A percentile compares a stretch with the other conserved stretches of the same genome.
phyloP scores from a whole-genome alignment of 2,113 vertebrate species.

The Halcyon malimbica region DNA sequence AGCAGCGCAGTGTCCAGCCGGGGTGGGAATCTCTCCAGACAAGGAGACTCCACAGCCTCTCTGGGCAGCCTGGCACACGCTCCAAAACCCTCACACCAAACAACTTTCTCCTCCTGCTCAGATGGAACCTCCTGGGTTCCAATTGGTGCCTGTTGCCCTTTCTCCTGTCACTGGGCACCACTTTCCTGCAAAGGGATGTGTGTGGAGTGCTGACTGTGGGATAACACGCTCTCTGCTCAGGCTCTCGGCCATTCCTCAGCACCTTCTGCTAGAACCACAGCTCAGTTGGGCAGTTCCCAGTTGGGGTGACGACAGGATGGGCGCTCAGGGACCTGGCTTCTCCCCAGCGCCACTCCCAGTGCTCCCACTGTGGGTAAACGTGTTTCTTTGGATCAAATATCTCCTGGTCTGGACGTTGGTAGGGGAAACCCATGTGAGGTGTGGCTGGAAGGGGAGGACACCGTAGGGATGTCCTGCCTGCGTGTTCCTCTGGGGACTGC shows the following conservation, averaged over 20 bases:
- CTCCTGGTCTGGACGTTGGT: not conserved
- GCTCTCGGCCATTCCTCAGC: fast-evolving
- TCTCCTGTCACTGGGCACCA: not conserved
- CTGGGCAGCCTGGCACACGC: not conserved
- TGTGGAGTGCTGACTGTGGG: not conserved
- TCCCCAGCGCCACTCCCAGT: fast-evolving
- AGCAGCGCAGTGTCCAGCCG: not conserved
- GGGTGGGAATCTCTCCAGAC: not conserved
- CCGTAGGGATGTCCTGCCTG: fast-evolving
- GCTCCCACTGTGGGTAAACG: not conserved
- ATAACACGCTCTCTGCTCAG: fast-evolving
- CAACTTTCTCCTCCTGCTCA: not conserved
- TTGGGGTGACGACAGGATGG: fast-evolving
- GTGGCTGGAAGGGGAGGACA: not conserved
- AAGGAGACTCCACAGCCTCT: not conserved
- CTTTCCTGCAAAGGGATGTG: not conserved
- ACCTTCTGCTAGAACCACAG: not conserved
- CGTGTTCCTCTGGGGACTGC: conserved; percentile 1
- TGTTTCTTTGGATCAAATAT: fast-evolving
- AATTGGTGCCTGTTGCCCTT: not conserved
- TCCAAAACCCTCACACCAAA: not conserved
- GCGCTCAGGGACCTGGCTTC: not conserved
- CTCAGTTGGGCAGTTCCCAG: not conserved
- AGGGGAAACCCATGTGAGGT: fast-evolving
- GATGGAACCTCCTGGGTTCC: not conserved